Evolutionary conservation across 2,888 invertebrate genomes (phyloP), one percentile per base, ranked within the genome.

Genomic region (Callyntrura sp.): DNA sequence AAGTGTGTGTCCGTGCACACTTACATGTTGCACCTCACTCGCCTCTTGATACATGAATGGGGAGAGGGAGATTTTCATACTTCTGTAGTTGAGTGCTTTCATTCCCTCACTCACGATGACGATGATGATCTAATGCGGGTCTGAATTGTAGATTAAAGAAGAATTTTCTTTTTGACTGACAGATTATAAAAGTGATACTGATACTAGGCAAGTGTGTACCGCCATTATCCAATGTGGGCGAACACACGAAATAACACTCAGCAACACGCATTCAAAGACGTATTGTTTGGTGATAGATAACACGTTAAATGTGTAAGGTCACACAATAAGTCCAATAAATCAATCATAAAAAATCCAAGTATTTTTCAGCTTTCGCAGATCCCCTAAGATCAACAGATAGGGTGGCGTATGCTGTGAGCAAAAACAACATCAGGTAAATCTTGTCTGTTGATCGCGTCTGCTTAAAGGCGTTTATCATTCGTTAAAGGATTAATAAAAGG

Each of bases 271-370:
- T 2, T 45, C 70, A 20, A 25, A 51, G 17, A 17, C 8, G 17
- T n/a, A 20, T 17, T 20, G 4, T 45, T 70, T 48, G 17, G 25
- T 76, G 51, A 51, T 76, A 76, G 76, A 76, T 76, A 76, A 51
- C 76, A 76, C 51, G 25, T 76, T 48, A 25, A 76, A 51, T 51
- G 35, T 55, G 57, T 55, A 84, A 73, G 84, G 84, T 85, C 85
- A 76, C 60, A 60, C 11, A 28, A 14, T 48, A 48, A 57, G 23
- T 60, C 76, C 48, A 76, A 85, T 85, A 85, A 85, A 85, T 85
- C 85, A 85, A 60, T 85, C 85, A 76, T 76, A 85, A 51, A 85
- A 51, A 35, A 35, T 35, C 35, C 2, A 35, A 35, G 35, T 35
- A 35, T 85, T 51, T 23, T 76, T 62, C 14, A 82, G 28, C 82